These are phyloP conservation scores for Chionoecetes opilio DNA, from an alignment of 1,140 invertebrate genomes.

Conservation along the genomic window DNA sequence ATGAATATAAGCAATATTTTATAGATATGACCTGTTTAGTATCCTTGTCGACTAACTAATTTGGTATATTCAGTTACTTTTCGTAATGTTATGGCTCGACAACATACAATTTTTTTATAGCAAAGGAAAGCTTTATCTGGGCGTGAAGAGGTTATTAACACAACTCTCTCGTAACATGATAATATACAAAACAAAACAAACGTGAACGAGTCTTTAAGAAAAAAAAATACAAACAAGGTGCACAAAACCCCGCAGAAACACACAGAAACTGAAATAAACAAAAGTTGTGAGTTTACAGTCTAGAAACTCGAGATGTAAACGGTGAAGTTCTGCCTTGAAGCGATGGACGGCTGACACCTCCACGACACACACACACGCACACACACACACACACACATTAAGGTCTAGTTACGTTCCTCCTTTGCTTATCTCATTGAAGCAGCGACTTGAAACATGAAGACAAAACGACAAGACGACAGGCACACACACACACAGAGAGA, in stretches of 20 bases:
- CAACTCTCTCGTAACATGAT: no score
- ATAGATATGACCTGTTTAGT: no score
- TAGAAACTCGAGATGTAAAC: slow-evolving; percentile 2
- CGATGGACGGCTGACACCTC: slow-evolving; percentile 1
- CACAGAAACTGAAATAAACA: neutral
- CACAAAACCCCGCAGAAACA: neutral
- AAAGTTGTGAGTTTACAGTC: slow-evolving; percentile 29
- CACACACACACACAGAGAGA: neutral
- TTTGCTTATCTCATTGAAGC: neutral
- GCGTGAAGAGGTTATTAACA: no score
- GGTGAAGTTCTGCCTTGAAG: slow-evolving; percentile 16
- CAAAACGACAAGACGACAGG: neutral
- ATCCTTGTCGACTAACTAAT: no score
- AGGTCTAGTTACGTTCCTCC: neutral
- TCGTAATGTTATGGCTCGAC: no score
- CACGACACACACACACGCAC: neutral
- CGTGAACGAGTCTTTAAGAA: no score
- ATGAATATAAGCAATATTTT: no score
- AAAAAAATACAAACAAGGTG: neutral
- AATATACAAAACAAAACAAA: neutral
- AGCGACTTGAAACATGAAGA: neutral
- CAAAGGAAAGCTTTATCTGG: no score
- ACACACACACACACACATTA: neutral
- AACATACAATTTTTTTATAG: no score
- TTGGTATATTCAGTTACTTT: no score